phyloP scores from a whole-genome alignment of 2,888 invertebrate genomes.

The Alentia gelatinosa region DNA sequence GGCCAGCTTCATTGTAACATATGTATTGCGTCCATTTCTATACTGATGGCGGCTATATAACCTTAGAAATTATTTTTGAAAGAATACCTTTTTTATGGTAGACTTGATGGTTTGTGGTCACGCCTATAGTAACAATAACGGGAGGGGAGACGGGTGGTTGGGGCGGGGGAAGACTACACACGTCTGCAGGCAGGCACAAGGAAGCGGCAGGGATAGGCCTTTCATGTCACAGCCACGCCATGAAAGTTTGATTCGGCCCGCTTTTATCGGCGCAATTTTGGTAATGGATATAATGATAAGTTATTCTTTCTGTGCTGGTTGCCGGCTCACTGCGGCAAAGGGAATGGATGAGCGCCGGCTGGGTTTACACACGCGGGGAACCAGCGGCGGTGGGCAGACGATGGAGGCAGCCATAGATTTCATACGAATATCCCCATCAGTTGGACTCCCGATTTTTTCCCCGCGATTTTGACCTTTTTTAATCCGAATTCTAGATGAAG shows the following conservation, averaged over 20 bases:
- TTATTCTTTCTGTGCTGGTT: slow-evolving; percentile 26
- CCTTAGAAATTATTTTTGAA: too few species aligned
- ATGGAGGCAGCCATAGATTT: not conserved
- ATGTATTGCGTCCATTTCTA: too few species aligned
- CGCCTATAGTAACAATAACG: not conserved
- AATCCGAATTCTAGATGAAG: too few species aligned
- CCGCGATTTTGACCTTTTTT: too few species aligned
- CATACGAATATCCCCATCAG: too few species aligned
- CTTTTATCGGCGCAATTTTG: slow-evolving; percentile 44
- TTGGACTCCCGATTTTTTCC: too few species aligned
- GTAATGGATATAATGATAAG: slow-evolving; percentile 52
- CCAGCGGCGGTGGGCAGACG: too few species aligned
- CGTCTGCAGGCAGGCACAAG: not conserved
- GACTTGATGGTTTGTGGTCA: too few species aligned
- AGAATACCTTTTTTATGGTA: too few species aligned
- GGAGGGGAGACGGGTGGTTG: not conserved
- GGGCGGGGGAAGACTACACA: not conserved
- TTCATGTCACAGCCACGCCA: not conserved
- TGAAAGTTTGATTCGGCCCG: slow-evolving; percentile 39
- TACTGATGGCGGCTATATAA: too few species aligned
- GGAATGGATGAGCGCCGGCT: slow-evolving; percentile 10
- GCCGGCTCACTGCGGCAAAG: slow-evolving; percentile 13
- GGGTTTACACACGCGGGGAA: not conserved
- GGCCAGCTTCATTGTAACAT: too few species aligned
- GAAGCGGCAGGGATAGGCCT: not conserved